Evolutionary conservation across 2,113 vertebrate species (phyloP).

Genomic region (Forbesichthys agassizii): DNA sequence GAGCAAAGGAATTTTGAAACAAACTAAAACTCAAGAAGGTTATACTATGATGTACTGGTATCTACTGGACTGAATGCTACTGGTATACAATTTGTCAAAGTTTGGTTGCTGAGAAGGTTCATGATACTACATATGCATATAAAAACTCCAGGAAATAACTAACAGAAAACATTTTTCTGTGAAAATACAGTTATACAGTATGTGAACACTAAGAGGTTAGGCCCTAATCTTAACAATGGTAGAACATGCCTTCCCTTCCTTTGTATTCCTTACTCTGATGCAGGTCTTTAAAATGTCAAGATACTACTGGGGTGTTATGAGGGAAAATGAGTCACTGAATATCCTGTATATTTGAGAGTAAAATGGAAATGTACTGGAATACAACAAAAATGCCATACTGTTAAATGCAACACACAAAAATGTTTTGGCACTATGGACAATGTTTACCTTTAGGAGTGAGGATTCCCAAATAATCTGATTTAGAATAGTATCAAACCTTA

Average conservation of each 20-base stretch:
- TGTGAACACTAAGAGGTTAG: background rate
- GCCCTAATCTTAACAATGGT: constrained; percentile 9
- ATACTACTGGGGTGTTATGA: background rate
- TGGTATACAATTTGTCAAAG: constrained; percentile 3
- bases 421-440: background rate
- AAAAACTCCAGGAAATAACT: constrained; percentile 38
- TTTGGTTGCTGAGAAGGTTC: constrained; percentile 17
- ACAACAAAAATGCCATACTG: background rate
- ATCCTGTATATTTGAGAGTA: constrained; percentile 33
- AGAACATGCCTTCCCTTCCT: constrained; percentile 14
- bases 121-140: no score
- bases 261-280: background rate
- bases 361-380: constrained; percentile 45
- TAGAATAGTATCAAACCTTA: no score
- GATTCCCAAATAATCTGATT: background rate
- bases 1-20: background rate
- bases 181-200: constrained; percentile 4
- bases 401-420: constrained; percentile 24
- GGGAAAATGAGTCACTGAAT: constrained; percentile 15
- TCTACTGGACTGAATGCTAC: no score
- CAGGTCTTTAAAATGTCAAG: background rate
- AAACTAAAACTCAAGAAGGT: constrained; percentile 15
- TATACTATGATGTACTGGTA: no score
- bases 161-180: constrained; percentile 41
- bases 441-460: background rate